phyloP scores from a whole-genome alignment of 2,888 invertebrate genomes.

The Halocaridina rubra region DNA sequence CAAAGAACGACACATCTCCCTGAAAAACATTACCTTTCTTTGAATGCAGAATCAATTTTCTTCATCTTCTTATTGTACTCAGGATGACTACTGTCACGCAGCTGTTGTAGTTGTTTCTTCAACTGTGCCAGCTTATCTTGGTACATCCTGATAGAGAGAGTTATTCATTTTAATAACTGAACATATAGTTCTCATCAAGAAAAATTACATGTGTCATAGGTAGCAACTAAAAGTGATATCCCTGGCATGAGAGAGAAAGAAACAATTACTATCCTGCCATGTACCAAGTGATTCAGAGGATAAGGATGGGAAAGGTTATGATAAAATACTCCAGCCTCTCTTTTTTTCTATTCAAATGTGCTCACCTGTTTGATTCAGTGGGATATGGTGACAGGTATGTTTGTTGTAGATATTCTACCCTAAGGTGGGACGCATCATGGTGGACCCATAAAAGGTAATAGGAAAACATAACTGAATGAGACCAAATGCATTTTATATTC shows the following conservation, averaged over 20 bases:
- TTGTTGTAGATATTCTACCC: too few relatives aligned
- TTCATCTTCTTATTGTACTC: conserved; percentile 86
- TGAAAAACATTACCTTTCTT: conserved; percentile 75
- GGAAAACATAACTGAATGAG: neutral
- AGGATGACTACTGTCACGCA: conserved; percentile 86
- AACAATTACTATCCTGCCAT: neutral
- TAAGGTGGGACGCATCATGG: too few relatives aligned
- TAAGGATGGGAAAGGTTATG: neutral
- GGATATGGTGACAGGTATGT: too few relatives aligned
- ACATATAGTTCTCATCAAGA: neutral
- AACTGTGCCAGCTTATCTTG: conserved; percentile 90
- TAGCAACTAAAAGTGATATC: neutral
- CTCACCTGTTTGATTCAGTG: too few relatives aligned
- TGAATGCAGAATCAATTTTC: conserved; percentile 83
- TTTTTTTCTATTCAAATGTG: too few relatives aligned
- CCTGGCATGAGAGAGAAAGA: neutral
- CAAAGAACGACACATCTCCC: too few relatives aligned
- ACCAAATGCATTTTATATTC: neutral
- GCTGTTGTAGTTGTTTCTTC: conserved; percentile 88
- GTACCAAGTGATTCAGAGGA: neutral
- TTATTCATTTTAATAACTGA: neutral
- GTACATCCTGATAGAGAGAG: conserved; percentile 49
- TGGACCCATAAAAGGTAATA: too few relatives aligned
- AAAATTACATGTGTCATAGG: neutral
- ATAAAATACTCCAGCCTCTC: too few relatives aligned